Percentiles rank a stretch among this genome's conserved stretches.
Evolutionary conservation across 1,140 invertebrate genomes (phyloP).

Genomic region (Rhopalosiphum maidis): DNA sequence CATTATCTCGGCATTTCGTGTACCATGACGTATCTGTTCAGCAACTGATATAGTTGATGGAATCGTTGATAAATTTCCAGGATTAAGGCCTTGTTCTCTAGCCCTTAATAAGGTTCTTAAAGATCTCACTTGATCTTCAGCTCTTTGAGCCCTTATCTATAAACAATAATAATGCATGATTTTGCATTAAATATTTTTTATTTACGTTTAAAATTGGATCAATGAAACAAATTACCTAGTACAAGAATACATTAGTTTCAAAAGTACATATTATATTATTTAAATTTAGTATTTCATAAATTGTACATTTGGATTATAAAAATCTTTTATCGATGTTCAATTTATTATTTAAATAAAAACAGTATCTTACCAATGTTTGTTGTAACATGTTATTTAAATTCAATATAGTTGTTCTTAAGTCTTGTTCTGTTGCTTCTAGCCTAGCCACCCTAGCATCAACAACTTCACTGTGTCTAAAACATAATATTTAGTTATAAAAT

Average conservation of each 20-base stretch:
- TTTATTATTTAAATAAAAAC: not conserved
- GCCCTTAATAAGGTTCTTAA: slow-evolving; percentile 28
- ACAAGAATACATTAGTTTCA: not conserved
- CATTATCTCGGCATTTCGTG: slow-evolving; percentile 31
- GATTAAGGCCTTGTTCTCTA: slow-evolving; percentile 24
- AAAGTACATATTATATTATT: not conserved
- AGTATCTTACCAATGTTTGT: slow-evolving; percentile 44
- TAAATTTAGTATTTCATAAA: not conserved
- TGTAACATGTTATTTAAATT: slow-evolving; percentile 55
- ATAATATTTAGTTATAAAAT: not conserved
- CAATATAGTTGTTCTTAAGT: slow-evolving; percentile 48
- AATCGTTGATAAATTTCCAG: slow-evolving; percentile 1
- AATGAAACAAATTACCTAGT: not conserved
- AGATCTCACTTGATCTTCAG: slow-evolving; percentile 48
- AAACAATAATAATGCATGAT: not conserved
- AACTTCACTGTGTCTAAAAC: slow-evolving; percentile 40
- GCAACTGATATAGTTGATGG: slow-evolving; percentile 9
- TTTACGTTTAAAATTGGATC: not conserved
- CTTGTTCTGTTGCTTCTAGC: slow-evolving; percentile 52
- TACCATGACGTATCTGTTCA: slow-evolving; percentile 52
- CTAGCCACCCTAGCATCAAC: slow-evolving; percentile 40
- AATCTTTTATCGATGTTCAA: not conserved
- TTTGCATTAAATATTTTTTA: not conserved
- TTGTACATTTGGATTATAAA: not conserved
- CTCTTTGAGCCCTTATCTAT: slow-evolving; percentile 48